Evolutionary conservation across 1,140 invertebrate genomes (phyloP).

Genomic region (Piezodorus guildinii): DNA sequence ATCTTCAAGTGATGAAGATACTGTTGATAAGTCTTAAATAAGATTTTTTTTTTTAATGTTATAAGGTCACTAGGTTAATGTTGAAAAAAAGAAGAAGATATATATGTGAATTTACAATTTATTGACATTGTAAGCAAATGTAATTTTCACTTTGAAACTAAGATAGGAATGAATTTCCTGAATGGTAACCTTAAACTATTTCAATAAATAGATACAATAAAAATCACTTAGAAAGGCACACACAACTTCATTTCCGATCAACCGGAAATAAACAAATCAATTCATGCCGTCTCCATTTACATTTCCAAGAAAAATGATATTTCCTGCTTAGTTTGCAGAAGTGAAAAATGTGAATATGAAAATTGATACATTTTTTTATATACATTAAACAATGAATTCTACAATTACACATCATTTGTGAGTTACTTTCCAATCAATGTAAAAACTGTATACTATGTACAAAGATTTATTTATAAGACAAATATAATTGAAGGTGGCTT

Average conservation of each 20-base stretch:
- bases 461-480: conserved; percentile 15
- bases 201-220: conserved; percentile 3
- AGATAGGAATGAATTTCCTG: conserved; percentile 14
- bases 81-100: too few relatives aligned
- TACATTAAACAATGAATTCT: conserved; percentile 5
- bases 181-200: neutral
- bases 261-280: neutral
- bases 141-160: conserved; percentile 11
- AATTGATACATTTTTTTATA: conserved; percentile 13
- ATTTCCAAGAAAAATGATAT: conserved; percentile 1
- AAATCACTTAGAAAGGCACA: conserved; percentile 14
- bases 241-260: conserved; percentile 4
- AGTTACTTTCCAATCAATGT: conserved; percentile 7
- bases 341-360: conserved; percentile 11
- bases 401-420: neutral
- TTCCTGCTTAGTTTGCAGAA: conserved; percentile 9
- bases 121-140: conserved; percentile 11
- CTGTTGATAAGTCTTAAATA: too few relatives aligned
- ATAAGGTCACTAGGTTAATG: too few relatives aligned
- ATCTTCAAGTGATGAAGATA: too few relatives aligned
- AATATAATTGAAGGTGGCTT: conserved; percentile 18
- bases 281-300: conserved; percentile 1
- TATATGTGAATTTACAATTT: conserved; percentile 10
- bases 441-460: conserved; percentile 23
- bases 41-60: too few relatives aligned